Evolutionary conservation across 2,888 invertebrate species (phyloP).

Genomic region (Lysandra coridon): DNA sequence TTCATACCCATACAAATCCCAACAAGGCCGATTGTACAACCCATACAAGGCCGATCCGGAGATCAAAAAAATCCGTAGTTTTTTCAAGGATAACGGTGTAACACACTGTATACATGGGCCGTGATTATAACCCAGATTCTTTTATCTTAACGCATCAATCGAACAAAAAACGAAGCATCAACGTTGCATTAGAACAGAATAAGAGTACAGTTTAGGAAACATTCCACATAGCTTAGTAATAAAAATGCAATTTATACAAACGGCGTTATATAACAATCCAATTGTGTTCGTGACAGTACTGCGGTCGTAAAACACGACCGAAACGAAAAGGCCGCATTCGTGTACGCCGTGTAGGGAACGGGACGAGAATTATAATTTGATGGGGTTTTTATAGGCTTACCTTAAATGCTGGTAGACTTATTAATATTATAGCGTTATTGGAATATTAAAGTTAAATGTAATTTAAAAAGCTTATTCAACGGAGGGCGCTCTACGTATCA

Average conservation of each 20-base stretch:
- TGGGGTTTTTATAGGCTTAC: slow-evolving; percentile 5
- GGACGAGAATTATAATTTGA: not conserved
- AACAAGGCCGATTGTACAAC: too few species aligned
- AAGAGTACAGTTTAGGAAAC: too few species aligned
- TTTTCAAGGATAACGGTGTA: too few species aligned
- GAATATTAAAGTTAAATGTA: not conserved
- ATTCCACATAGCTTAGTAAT: not conserved
- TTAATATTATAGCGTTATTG: not conserved
- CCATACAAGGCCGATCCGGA: too few species aligned
- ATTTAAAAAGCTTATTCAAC: not conserved
- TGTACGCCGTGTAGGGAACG: not conserved
- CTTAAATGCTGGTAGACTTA: not conserved
- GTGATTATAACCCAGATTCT: too few species aligned
- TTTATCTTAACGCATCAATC: too few species aligned
- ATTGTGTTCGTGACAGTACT: not conserved
- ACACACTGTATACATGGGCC: too few species aligned
- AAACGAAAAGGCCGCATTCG: not conserved
- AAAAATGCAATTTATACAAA: not conserved
- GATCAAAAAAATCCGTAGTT: too few species aligned
- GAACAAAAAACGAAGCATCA: too few species aligned
- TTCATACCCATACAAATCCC: too few species aligned
- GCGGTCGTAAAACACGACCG: not conserved
- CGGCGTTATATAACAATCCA: not conserved
- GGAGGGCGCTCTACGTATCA: too few species aligned
- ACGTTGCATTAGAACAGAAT: too few species aligned